Evolutionary conservation across 2,888 invertebrate species (phyloP).

Genomic region (Melieria picta): DNA sequence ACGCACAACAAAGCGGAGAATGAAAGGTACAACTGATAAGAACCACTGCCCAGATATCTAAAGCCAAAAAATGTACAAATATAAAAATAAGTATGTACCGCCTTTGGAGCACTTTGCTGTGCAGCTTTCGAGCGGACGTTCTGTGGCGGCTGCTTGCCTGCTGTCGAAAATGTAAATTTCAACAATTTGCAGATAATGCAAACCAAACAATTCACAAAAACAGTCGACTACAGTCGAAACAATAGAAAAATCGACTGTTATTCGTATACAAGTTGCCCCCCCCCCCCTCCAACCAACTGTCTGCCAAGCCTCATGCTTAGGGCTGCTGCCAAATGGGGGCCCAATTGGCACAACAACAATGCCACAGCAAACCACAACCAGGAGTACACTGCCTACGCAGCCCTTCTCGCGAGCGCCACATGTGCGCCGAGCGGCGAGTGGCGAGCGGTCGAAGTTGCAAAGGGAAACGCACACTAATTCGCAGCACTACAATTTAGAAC

Average conservation of each 20-base stretch:
- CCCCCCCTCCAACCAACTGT: no score
- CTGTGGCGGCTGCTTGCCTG: neutral
- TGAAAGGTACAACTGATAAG: neutral
- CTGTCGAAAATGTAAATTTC: slow-evolving; percentile 32
- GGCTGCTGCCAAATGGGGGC: no score
- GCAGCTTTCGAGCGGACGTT: neutral
- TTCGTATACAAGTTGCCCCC: no score
- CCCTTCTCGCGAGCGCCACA: no score
- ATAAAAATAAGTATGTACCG: neutral
- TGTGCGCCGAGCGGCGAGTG: no score
- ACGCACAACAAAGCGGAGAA: neutral
- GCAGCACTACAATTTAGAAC: slow-evolving; percentile 38
- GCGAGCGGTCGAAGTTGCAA: neutral
- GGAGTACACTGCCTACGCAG: no score
- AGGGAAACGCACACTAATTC: slow-evolving; percentile 31
- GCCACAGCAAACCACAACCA: no score
- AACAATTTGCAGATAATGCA: slow-evolving; percentile 36
- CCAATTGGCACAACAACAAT: no score
- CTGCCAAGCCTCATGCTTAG: no score
- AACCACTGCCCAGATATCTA: neutral
- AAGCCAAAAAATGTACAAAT: neutral
- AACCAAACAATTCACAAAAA: slow-evolving; percentile 33
- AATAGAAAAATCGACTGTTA: slow-evolving; percentile 7
- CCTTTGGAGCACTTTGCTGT: neutral
- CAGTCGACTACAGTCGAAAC: slow-evolving; percentile 5